These are phyloP conservation scores for Oreochromis mossambicus DNA, from an alignment of 2,797 vertebrate genomes.

Conservation along the genomic window DNA sequence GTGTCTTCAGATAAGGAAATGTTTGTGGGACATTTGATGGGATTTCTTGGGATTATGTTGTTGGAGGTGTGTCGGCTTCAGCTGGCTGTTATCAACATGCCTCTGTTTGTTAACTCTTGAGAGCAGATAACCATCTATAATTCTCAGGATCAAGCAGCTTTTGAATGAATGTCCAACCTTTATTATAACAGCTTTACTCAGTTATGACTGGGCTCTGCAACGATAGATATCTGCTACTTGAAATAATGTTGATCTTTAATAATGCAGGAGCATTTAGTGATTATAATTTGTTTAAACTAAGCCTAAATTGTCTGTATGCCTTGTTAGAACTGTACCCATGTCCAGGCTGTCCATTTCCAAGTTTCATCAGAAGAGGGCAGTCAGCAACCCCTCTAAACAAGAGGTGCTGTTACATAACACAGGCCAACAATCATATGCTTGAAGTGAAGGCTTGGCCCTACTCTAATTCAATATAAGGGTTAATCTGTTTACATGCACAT, in stretches of 20 bases:
- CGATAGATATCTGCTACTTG: not conserved
- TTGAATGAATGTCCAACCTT: not conserved
- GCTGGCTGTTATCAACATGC: not conserved
- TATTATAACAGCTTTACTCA: not conserved
- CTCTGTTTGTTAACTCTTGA: not conserved
- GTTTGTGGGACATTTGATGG: not conserved
- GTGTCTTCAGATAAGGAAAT: not conserved
- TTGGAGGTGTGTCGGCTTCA: not conserved
- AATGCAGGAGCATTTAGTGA: not conserved
- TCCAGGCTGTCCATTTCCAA: not conserved
- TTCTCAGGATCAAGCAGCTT: not conserved
- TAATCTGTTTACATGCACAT: conserved; percentile 36
- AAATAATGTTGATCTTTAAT: not conserved
- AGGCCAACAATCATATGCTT: not conserved
- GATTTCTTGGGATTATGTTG: conserved; percentile 7
- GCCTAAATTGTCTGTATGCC: not conserved
- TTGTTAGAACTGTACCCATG: not conserved
- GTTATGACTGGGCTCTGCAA: not conserved
- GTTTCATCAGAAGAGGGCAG: conserved; percentile 41
- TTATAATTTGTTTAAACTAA: not conserved
- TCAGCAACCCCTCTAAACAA: not conserved
- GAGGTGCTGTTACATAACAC: conserved; percentile 2
- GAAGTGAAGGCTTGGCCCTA: not conserved
- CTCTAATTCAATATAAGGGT: not conserved
- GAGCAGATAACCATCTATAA: not conserved